Evolutionary conservation across 2,797 vertebrate genomes (phyloP).

Genomic region (Poeciliopsis paucimaculata): DNA sequence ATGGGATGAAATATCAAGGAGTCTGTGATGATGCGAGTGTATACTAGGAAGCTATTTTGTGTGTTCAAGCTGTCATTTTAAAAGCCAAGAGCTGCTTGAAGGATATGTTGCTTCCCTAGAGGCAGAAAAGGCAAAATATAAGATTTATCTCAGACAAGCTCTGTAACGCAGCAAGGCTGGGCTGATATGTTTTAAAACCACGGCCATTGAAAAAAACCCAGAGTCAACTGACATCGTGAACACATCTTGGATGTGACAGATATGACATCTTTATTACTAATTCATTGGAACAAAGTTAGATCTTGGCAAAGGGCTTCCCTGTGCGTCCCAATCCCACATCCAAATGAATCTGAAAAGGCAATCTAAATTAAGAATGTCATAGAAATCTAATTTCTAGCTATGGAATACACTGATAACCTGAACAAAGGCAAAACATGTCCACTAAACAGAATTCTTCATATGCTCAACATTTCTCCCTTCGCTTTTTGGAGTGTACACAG

Average conservation of each 20-base stretch:
- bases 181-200: conserved; percentile 20
- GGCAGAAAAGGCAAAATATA: neutral
- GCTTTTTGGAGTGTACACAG: neutral
- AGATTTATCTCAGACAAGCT: conserved; percentile 16
- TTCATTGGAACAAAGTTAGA: conserved; percentile 44
- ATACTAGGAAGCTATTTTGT: neutral
- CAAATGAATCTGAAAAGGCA: neutral
- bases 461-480: neutral
- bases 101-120: conserved; percentile 3
- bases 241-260: conserved; percentile 23
- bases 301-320: conserved; percentile 11
- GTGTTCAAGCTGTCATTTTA: conserved; percentile 24
- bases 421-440: neutral
- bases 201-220: conserved; percentile 14
- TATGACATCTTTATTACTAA: conserved; percentile 43
- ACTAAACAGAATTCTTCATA: neutral
- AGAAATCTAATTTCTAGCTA: neutral
- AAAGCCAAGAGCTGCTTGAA: conserved; percentile 19
- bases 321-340: conserved; percentile 11
- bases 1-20: conserved; percentile 19
- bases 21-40: conserved; percentile 11
- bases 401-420: too few relatives aligned
- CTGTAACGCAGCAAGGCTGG: neutral
- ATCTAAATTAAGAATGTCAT: neutral
- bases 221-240: conserved; percentile 14